Evolutionary conservation across 2,797 vertebrate species (phyloP), one percentile per base, ranked within the genome.

Genomic region (Yasuhikotakia modesta): DNA sequence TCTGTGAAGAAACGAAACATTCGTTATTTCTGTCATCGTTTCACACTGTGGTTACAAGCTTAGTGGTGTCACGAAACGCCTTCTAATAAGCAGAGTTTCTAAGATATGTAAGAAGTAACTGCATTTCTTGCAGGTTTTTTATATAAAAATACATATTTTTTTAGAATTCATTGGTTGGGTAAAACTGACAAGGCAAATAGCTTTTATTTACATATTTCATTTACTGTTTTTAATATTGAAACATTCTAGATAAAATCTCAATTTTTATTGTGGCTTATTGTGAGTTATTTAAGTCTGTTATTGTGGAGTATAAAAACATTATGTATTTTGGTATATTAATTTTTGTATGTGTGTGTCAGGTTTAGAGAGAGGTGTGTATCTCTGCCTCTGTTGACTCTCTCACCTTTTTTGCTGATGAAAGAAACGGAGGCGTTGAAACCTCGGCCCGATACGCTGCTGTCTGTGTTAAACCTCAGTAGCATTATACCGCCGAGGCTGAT

Each of bases 351-450:
- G 12, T 73, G 16, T 13, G 24, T 63, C 30, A 53, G 71, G 64
- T 79, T 57, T 67, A 17, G 21, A 24, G 32, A 17, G 52, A 4
- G 43, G 48, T 50, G 68, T n/a, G 6, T 73, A 27, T 65, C 48
- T 35, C 35, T 22, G n/a, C 60, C 27, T 46, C 11, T 43, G 69
- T 45, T 72, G 27, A 79, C 8, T 35, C 55, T 52, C 83, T 81
- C 24, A 96, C 94, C 94, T 91, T 87, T 46, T 55, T 79, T 66
- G 39, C 74, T 89, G 82, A 95, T 87, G 89, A 96, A 96, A 45
- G 92, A 85, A 1, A 93, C 53, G 0, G 66, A 32, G 2, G 93
- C 93, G 17, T 82, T 89, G 88, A 96, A 96, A 76, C 96, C 94
- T 4, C 80, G 60, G 55, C 87, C 91, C 1, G 90, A 85, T 68